These are phyloP conservation scores for Metacarcinus magister DNA, from an alignment of 2,888 invertebrate genomes.

Conservation along the genomic window DNA sequence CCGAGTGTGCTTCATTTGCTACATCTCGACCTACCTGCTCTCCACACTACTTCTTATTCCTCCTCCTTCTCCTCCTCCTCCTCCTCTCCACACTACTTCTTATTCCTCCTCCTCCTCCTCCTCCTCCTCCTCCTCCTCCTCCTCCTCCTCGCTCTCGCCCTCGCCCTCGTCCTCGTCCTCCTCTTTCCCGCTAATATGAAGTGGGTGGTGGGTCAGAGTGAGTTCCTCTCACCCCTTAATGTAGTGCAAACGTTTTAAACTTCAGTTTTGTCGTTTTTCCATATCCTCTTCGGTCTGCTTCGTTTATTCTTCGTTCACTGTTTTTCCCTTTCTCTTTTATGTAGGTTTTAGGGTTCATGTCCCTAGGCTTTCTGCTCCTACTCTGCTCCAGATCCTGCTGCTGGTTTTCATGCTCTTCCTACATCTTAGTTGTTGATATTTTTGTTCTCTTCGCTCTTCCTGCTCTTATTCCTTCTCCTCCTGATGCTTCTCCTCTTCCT, in stretches of 20 bases:
- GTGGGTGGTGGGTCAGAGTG: neutral
- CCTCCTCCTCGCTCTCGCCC: constrained; percentile 12
- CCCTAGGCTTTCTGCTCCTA: too few relatives aligned
- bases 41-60: neutral
- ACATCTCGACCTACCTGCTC: neutral
- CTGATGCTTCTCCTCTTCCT: neutral
- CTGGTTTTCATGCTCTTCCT: too few relatives aligned
- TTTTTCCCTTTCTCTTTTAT: neutral
- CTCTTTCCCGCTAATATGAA: neutral
- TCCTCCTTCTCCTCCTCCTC: neutral
- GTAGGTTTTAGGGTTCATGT: neutral
- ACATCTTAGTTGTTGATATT: too few relatives aligned
- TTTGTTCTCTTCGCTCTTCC: too few relatives aligned
- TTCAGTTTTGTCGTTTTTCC: neutral
- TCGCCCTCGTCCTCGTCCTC: too few relatives aligned
- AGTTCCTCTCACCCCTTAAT: neutral
- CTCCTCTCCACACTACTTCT: neutral
- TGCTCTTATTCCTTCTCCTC: neutral
- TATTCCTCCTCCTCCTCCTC: neutral
- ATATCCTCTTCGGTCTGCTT: neutral
- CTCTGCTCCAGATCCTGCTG: neutral
- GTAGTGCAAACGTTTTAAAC: neutral
- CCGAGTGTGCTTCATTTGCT: neutral
- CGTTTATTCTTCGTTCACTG: neutral
- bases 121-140: neutral